phyloP scores from a whole-genome alignment of 2,888 invertebrate genomes.

The Callinectes sapidus region DNA sequence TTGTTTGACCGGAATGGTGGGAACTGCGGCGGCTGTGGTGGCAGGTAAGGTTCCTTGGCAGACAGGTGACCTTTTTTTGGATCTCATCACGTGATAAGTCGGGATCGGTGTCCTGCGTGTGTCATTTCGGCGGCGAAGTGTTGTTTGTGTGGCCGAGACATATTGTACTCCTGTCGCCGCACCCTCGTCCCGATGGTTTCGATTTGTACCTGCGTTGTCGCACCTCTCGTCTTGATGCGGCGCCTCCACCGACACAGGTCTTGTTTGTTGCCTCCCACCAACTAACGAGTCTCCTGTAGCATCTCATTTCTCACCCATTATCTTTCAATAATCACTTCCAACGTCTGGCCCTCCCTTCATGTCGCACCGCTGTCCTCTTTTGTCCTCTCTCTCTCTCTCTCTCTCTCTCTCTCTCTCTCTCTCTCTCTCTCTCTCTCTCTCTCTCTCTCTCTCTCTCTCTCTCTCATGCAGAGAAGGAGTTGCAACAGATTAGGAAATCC shows the following conservation, averaged over 20 bases:
- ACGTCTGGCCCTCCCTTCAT: not conserved
- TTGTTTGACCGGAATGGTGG: not conserved
- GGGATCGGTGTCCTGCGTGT: slow-evolving; percentile 25
- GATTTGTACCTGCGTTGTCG: slow-evolving; percentile 35
- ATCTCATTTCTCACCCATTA: not conserved
- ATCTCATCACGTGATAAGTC: slow-evolving; percentile 36
- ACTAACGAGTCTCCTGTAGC: not conserved
- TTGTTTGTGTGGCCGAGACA: slow-evolving; percentile 12
- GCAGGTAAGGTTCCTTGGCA: not conserved
- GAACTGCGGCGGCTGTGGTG: not conserved
- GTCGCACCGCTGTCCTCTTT: not conserved
- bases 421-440: not conserved
- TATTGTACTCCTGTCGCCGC: slow-evolving; percentile 11
- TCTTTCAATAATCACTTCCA: slow-evolving; percentile 14
- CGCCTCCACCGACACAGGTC: not conserved
- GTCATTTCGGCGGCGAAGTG: slow-evolving; percentile 21
- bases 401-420: not conserved
- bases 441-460: not conserved
- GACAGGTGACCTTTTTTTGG: slow-evolving; percentile 27
- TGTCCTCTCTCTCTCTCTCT: not conserved
- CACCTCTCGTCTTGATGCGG: slow-evolving; percentile 3
- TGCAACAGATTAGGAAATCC: not conserved
- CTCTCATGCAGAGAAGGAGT: not conserved
- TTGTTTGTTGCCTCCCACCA: slow-evolving; percentile 24
- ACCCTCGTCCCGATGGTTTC: slow-evolving; percentile 11